Evolutionary conservation across 2,113 vertebrate genomes (phyloP), one percentile per base, ranked within the genome.

Genomic region (Poicephalus meyeri): DNA sequence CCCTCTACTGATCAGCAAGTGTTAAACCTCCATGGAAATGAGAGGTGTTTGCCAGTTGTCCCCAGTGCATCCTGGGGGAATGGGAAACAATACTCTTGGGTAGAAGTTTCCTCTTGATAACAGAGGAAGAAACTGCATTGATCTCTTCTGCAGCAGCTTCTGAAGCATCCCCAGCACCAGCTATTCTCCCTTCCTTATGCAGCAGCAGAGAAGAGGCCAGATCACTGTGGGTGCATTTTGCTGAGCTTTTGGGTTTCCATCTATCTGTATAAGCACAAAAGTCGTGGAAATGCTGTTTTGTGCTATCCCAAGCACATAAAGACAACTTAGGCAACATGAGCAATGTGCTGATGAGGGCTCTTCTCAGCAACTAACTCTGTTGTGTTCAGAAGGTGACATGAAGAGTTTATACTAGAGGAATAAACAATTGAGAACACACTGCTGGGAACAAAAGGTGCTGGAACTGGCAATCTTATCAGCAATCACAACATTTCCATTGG

Each of bases 371-470:
- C 83, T 72, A 71, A 71, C 56, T 13, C 86, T 56, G 56, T 49
- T 81, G 78, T 58, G 46, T 69, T 86, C 83, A 92, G 60, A 92
- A 92, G 69, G 83, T 91, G 91, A 95, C 63, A 6, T 41, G 47
- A 64, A 92, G 79, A 90, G 91, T 90, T 96, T 95, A 92, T 69
- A 84, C 49, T 86, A 71, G 52, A 65, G 92, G 88, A 88, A 94
- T 63, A 91, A 93, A 88, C 88, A 96, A 87, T 29, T 84, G 88
- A 93, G 65, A 94, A 91, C 88, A 88, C 23, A 44, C 37, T 80
- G 76, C 35, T 92, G 26, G 26, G 71, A 95, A 96, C 91, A 95
- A 95, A 94, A 95, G 82, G 55, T 78, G 44, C 70, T 96, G 83
- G 52, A 92, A 86, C 73, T n/a, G 61, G 52, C 50, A 84, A 84